Base-by-base conservation (phyloP, 2,888 invertebrate genomes). In the Lottia gigantea region DNA sequence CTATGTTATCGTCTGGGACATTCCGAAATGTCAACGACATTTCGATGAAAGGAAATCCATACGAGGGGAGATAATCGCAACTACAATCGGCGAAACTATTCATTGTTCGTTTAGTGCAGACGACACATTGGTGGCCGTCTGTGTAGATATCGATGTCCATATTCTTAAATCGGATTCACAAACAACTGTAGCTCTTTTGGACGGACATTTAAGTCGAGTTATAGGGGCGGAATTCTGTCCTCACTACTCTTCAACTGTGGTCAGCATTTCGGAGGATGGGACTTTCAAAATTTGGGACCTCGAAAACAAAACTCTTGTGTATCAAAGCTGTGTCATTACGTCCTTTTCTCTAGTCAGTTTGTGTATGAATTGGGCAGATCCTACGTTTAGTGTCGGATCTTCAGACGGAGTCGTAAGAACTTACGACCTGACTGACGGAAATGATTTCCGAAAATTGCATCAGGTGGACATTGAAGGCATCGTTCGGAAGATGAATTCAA, bases 231-330 rank as follows among this genome's bases (percentile, higher is more conserved):
- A 85, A 72, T 87, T 85, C 74, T 86, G 86, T 75, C 85, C 86
- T 0, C 86, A 86, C 70, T 85, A 84, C 68, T 74, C 80, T 4
- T 78, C 84, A 11, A 86, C 85, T 4, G 74, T 88, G 8, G 86
- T 87, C 72, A 81, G 85, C 6, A 79, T 84, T 49, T 82, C 84
- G 7, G 87, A 87, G 66, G 87, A 88, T 68, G 74, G 86, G 25
- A 86, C 85, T 62, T 87, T 84, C 73, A 86, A 85, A 78, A 86
- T 87, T 8, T 87, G 87, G 87, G 80, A 87, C 65, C 75, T 84
- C 2, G 74, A 74, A 23, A 77, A 81, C 40, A 71, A 78, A 1
- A 75, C 77, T 7, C 72, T 87, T 31, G 74, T 87, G 11, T 86
- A 86, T 76, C 84, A 85, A 76, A 86, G 86, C 16, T 75, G 81